Evolutionary conservation across 2,797 vertebrate species (phyloP).

Genomic region (Hydrocynus forskahlii): DNA sequence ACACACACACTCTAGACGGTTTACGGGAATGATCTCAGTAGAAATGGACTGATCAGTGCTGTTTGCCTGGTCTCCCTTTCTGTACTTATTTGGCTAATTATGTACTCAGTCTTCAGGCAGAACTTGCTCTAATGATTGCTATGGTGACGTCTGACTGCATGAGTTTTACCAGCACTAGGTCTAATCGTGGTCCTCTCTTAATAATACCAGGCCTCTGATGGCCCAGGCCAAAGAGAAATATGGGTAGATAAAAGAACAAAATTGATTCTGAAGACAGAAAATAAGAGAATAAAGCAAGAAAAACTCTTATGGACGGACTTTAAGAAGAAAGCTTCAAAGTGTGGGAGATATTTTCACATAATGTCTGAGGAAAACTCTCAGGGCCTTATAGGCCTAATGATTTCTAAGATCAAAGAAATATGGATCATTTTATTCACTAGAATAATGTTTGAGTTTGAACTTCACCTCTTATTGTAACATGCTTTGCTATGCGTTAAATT

Average conservation of each 20-base stretch:
- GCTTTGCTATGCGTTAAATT: too few relatives aligned
- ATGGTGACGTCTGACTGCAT: background rate
- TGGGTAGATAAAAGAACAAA: background rate
- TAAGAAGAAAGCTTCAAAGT: too few relatives aligned
- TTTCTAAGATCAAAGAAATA: background rate
- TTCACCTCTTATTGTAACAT: too few relatives aligned
- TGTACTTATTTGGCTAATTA: background rate
- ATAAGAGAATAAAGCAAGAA: background rate
- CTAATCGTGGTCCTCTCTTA: background rate
- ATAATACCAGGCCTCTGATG: background rate
- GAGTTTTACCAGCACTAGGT: background rate
- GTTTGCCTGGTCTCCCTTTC: background rate
- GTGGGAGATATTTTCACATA: too few relatives aligned
- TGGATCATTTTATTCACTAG: too few relatives aligned
- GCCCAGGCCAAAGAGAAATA: background rate
- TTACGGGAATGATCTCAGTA: background rate
- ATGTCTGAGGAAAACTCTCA: too few relatives aligned
- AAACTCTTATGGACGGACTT: background rate
- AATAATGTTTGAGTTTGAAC: too few relatives aligned
- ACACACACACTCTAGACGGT: background rate
- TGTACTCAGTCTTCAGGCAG: background rate
- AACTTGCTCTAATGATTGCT: background rate
- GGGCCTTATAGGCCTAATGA: too few relatives aligned
- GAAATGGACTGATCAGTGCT: background rate
- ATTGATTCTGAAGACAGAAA: background rate